phyloP scores from a whole-genome alignment of 1,140 invertebrate species.

The Listronotus oregonensis region DNA sequence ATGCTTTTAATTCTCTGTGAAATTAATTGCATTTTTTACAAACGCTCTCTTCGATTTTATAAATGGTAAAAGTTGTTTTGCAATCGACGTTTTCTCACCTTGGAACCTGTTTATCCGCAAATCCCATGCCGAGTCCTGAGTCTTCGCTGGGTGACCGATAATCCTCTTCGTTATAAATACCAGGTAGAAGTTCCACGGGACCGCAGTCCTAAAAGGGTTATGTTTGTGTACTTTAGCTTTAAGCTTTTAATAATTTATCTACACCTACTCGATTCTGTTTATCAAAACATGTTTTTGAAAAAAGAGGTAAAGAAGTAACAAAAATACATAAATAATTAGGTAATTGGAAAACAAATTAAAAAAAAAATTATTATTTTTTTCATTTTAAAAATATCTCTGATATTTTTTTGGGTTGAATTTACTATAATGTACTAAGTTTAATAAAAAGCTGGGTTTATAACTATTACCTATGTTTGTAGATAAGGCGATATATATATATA shows the following conservation, averaged over 20 bases:
- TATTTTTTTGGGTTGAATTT: too few species aligned
- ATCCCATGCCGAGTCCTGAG: slow-evolving; percentile 78
- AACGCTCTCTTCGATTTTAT: too few species aligned
- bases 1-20: background rate
- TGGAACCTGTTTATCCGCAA: slow-evolving; percentile 62
- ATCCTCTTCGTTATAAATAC: slow-evolving; percentile 61
- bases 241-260: background rate
- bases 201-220: slow-evolving; percentile 56
- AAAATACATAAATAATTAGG: background rate
- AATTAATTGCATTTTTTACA: background rate
- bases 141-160: slow-evolving; percentile 80
- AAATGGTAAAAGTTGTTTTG: background rate
- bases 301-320: background rate
- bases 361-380: too few species aligned
- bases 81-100: slow-evolving; percentile 23
- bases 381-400: too few species aligned
- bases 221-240: slow-evolving; percentile 4
- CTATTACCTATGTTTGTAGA: too few species aligned
- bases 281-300: background rate
- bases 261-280: too few species aligned
- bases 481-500: too few species aligned
- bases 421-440: too few species aligned
- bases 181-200: slow-evolving; percentile 42
- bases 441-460: too few species aligned
- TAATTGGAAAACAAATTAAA: too few species aligned